Conservation (phyloP, 2,113 vertebrate species). For the Ibidorhyncha struthersii region DNA sequence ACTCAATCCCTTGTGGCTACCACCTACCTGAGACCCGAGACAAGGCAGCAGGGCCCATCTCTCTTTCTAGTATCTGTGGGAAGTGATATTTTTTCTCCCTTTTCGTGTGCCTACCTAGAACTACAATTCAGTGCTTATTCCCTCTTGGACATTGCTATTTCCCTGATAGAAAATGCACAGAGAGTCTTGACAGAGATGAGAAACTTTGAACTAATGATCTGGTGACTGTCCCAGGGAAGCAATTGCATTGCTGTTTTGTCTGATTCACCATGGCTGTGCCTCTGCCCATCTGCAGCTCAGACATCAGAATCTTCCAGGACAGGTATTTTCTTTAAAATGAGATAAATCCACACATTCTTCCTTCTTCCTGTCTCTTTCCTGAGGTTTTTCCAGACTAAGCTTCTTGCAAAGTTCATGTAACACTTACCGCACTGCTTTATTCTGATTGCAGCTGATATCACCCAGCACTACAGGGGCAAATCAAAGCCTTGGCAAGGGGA, state of each 20-base stretch:
- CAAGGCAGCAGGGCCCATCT: neutral
- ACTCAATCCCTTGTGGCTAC: neutral
- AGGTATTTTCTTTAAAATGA: neutral
- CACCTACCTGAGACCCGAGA: neutral
- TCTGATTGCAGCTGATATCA: neutral
- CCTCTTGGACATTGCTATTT: neutral
- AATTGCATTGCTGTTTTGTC: neutral
- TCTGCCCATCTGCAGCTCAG: neutral
- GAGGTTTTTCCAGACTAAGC: neutral
- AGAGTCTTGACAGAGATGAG: neutral
- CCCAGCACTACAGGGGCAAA: neutral
- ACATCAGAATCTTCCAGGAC: neutral
- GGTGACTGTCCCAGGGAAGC: neutral
- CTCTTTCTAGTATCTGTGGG: neutral
- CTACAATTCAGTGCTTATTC: neutral
- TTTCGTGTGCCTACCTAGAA: neutral
- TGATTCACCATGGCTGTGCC: neutral
- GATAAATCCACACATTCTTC: neutral
- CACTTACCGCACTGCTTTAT: neutral
- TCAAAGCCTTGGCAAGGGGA: neutral
- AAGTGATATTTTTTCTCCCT: neutral
- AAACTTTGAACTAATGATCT: neutral
- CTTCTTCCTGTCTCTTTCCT: neutral
- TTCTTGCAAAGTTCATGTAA: neutral
- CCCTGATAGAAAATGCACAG: neutral